Evolutionary conservation across 2,888 invertebrate species (phyloP).

Genomic region (Pheosia tremula): DNA sequence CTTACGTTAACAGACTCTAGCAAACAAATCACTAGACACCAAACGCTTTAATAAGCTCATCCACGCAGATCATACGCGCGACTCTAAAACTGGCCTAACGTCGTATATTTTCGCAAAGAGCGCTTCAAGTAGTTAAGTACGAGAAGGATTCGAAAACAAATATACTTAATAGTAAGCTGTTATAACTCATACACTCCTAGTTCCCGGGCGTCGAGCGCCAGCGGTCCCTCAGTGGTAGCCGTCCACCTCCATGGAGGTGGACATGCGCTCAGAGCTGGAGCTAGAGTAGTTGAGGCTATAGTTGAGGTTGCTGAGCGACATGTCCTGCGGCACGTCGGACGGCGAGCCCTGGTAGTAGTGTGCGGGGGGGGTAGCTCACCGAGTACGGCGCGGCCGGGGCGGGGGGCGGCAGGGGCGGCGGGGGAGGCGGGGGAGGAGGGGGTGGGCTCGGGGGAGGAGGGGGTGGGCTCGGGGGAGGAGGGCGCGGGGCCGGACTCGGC

Average conservation of each 20-base stretch:
- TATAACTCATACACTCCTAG: background rate
- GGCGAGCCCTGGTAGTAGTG: conserved; percentile 44
- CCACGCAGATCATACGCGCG: no score
- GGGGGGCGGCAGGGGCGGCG: conserved; percentile 22
- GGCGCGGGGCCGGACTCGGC: conserved; percentile 21
- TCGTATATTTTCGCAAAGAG: background rate
- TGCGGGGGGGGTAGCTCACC: conserved; percentile 31
- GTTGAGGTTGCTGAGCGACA: conserved; percentile 70
- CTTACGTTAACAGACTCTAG: no score
- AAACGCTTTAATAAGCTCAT: no score
- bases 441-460: conserved; percentile 29
- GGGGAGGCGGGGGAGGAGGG: conserved; percentile 28
- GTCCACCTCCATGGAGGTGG: conserved; percentile 66
- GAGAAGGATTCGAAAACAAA: background rate
- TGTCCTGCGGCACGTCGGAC: conserved; percentile 74
- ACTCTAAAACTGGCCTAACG: no score
- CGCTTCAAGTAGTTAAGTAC: background rate
- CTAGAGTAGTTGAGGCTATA: conserved; percentile 56
- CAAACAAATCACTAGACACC: no score
- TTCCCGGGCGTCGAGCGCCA: background rate
- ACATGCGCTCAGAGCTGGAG: conserved; percentile 61
- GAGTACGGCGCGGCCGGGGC: conserved; percentile 31
- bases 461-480: conserved; percentile 28
- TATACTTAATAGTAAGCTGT: background rate
- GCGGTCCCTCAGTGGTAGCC: conserved; percentile 60